phyloP scores from a whole-genome alignment of 2,113 vertebrate genomes.

The Myotis yumanensis region DNA sequence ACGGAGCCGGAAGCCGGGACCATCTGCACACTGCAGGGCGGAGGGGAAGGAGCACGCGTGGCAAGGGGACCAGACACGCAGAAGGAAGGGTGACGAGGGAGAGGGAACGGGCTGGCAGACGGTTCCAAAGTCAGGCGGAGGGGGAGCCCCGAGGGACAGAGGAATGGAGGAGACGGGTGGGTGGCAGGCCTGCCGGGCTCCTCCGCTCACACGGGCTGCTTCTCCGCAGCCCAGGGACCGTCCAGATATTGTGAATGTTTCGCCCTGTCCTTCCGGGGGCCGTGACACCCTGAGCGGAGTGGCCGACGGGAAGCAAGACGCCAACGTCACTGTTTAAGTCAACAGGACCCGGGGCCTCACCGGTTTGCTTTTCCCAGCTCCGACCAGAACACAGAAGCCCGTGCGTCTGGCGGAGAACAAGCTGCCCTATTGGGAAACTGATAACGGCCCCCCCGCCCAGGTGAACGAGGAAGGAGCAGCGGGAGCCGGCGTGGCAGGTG shows the following conservation, averaged over 20 bases:
- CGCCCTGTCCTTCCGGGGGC: neutral
- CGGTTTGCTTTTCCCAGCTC: neutral
- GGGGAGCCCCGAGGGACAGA: neutral
- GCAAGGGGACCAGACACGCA: neutral
- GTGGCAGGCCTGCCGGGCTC: neutral
- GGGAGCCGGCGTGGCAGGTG: neutral
- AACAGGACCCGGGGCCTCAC: slow-evolving; percentile 36
- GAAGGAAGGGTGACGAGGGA: fast-evolving
- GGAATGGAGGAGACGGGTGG: neutral
- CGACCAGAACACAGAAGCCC: neutral
- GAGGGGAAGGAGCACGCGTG: fast-evolving
- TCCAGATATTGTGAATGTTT: neutral
- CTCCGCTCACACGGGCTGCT: neutral
- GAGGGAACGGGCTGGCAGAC: neutral
- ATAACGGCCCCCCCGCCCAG: neutral
- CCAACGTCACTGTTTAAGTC: slow-evolving; percentile 63
- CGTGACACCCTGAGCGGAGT: neutral
- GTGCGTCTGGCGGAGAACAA: neutral
- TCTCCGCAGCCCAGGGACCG: neutral
- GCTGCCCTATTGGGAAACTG: neutral
- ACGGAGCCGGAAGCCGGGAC: neutral
- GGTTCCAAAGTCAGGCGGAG: neutral
- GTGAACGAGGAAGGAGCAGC: neutral
- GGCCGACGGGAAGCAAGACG: slow-evolving; percentile 37
- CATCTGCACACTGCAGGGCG: neutral